Evolutionary conservation across 2,888 invertebrate genomes (phyloP).

Genomic region (Plebejus anna): DNA sequence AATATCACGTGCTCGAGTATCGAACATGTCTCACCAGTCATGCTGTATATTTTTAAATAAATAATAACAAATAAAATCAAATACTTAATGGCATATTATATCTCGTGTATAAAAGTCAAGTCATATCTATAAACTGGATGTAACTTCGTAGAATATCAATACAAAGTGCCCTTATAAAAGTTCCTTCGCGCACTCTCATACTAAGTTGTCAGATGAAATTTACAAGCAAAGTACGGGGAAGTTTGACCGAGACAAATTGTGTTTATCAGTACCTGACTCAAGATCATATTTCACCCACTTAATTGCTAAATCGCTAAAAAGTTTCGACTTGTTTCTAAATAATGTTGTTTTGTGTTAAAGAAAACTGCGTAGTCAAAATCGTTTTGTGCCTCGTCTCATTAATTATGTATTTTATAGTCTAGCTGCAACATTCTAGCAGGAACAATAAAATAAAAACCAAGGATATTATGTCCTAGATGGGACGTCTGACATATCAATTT

Average conservation of each 20-base stretch:
- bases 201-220: conserved; percentile 15
- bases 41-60: background rate
- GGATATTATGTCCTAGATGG: background rate
- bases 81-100: background rate
- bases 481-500: background rate
- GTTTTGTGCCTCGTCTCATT: background rate
- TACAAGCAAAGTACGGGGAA: conserved; percentile 2
- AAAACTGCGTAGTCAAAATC: background rate
- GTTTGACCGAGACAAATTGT: conserved; percentile 19
- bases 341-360: background rate
- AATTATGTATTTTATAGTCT: background rate
- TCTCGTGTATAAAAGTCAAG: background rate
- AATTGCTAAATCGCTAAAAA: conserved; percentile 1
- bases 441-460: background rate
- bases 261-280: conserved; percentile 21
- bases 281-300: conserved; percentile 18
- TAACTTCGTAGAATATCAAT: background rate
- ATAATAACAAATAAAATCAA: background rate
- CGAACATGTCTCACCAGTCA: too few relatives aligned
- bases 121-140: background rate
- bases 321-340: background rate
- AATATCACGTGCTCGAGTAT: too few relatives aligned
- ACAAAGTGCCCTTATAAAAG: conserved; percentile 13
- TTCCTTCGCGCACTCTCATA: background rate
- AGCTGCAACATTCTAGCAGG: background rate